Percentiles rank a stretch among this genome's conserved stretches.
phyloP scores from a whole-genome alignment of 2,797 vertebrate genomes.

The Myotis myotis region DNA sequence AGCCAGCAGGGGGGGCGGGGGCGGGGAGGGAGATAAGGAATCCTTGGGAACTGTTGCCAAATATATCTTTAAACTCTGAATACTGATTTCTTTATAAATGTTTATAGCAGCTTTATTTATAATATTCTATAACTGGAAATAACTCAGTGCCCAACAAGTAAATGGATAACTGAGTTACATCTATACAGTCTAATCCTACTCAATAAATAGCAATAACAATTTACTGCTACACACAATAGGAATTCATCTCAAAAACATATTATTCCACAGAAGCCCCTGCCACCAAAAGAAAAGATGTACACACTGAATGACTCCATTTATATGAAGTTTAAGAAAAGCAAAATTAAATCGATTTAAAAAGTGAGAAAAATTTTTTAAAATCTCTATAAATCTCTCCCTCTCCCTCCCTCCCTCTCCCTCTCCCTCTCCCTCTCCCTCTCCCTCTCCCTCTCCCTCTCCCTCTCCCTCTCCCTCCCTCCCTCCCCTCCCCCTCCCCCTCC shows the following conservation, averaged over 20 bases:
- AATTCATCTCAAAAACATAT: background rate
- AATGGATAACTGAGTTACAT: background rate
- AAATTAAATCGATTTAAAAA: conserved; percentile 9
- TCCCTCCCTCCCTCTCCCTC: no score
- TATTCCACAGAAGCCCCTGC: background rate
- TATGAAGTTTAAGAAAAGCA: background rate
- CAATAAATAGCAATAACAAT: background rate
- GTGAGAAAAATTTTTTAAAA: background rate
- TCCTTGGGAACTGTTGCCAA: background rate
- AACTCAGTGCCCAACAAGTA: background rate
- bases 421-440: no score
- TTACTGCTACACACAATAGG: background rate
- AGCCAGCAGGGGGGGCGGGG: background rate
- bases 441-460: no score
- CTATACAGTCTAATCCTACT: background rate
- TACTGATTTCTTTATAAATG: background rate
- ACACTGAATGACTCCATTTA: background rate
- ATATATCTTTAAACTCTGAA: background rate
- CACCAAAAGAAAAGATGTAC: background rate
- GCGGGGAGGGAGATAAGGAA: background rate
- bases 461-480: background rate
- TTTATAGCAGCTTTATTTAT: background rate
- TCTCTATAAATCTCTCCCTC: background rate
- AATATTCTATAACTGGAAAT: background rate
- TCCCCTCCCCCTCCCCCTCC: no score